Percentiles rank a stretch among this genome's conserved stretches.
Conservation (phyloP, 2,797 vertebrate genomes). For the Helicolenus hilgendorfi region DNA sequence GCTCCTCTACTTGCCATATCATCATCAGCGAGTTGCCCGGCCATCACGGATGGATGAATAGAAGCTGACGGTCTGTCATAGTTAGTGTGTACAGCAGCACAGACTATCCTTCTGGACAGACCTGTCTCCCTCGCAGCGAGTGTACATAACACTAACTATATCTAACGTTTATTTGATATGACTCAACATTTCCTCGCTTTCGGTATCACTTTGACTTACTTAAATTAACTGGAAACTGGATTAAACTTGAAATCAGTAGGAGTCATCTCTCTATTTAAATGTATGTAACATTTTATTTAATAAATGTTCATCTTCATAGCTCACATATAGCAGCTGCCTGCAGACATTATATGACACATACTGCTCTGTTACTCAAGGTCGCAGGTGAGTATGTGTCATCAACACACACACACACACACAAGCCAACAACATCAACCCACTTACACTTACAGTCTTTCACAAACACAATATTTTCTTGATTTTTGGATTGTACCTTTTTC, state of each 20-base stretch:
- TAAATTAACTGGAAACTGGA: conserved; percentile 13
- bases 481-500: neutral
- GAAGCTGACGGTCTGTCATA: conserved; percentile 69
- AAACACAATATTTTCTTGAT: neutral
- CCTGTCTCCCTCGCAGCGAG: conserved; percentile 55
- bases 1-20: conserved; percentile 52
- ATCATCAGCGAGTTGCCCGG: conserved; percentile 41
- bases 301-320: conserved; percentile 3
- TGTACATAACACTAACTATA: conserved; percentile 49
- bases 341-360: conserved; percentile 36
- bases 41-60: conserved; percentile 42
- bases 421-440: too few relatives aligned
- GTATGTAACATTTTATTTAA: neutral
- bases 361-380: conserved; percentile 32
- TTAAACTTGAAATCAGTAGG: neutral
- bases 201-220: conserved; percentile 7
- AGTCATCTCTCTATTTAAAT: conserved; percentile 12
- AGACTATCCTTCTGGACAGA: conserved; percentile 61
- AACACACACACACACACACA: neutral
- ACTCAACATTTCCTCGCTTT: conserved; percentile 46
- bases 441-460: neutral
- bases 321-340: conserved; percentile 15
- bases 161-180: conserved; percentile 61
- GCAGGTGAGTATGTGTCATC: conserved; percentile 11
- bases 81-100: conserved; percentile 45